phyloP scores from a whole-genome alignment of 2,888 invertebrate species.

The Lutraria lutraria region DNA sequence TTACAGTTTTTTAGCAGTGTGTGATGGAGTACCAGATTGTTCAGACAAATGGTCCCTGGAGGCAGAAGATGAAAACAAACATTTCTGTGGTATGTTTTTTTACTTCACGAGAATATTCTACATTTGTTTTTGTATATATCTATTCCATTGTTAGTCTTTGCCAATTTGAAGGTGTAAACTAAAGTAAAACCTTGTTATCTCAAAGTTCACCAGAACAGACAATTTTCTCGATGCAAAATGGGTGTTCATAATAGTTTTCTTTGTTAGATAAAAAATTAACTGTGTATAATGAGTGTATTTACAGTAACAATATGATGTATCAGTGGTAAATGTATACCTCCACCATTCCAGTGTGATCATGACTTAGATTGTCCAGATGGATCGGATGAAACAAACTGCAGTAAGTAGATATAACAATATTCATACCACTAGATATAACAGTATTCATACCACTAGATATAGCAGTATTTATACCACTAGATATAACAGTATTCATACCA shows the following conservation, averaged over 20 bases:
- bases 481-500: too few species aligned
- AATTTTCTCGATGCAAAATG: too few species aligned
- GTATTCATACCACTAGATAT: too few species aligned
- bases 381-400: conserved; percentile 84
- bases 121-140: too few species aligned
- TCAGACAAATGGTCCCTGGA: conserved; percentile 35
- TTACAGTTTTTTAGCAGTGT: conserved; percentile 91
- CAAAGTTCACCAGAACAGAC: too few species aligned
- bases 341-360: conserved; percentile 83
- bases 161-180: neutral
- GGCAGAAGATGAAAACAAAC: conserved; percentile 81
- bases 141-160: neutral
- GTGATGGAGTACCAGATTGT: conserved; percentile 92
- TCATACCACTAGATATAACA: neutral
- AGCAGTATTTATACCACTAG: too few species aligned
- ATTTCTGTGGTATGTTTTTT: conserved; percentile 80
- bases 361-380: conserved; percentile 84
- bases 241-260: too few species aligned
- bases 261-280: too few species aligned
- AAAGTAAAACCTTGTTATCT: too few species aligned
- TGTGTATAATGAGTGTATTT: too few species aligned
- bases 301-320: too few species aligned
- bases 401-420: conserved; percentile 69
- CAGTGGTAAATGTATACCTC: conserved; percentile 85
- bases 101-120: neutral